Evolutionary conservation across 2,888 invertebrate species (phyloP).

Genomic region (Dysmachus trigonus): DNA sequence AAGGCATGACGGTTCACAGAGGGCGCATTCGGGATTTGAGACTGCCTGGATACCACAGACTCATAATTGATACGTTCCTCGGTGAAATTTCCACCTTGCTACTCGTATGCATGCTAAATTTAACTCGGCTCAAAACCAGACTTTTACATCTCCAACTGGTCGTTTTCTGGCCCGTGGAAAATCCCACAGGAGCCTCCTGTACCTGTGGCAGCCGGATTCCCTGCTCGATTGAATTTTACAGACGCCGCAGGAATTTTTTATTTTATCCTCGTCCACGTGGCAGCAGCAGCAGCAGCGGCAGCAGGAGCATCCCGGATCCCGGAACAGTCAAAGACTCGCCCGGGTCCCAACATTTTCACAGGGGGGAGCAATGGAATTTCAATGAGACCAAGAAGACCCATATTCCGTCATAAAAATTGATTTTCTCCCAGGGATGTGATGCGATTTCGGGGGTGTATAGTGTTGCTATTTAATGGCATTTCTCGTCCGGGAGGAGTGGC

Average conservation of each 20-base stretch:
- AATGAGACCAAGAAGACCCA: slow-evolving; percentile 19
- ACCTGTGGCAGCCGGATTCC: not conserved
- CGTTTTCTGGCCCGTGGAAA: not conserved
- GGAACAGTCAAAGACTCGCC: not conserved
- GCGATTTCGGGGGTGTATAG: slow-evolving; percentile 30
- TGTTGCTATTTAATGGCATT: slow-evolving; percentile 31
- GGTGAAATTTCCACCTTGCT: not conserved
- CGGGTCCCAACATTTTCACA: not conserved
- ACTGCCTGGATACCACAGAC: not conserved
- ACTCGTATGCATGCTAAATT: not conserved
- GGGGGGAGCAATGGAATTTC: slow-evolving; percentile 31
- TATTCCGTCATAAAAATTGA: slow-evolving; percentile 38
- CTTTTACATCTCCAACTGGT: not conserved
- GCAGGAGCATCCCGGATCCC: too few relatives aligned
- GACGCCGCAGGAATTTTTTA: slow-evolving; percentile 26
- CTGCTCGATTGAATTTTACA: slow-evolving; percentile 28
- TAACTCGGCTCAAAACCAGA: not conserved
- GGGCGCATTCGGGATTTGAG: not conserved
- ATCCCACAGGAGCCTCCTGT: not conserved
- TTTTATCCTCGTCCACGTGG: not conserved
- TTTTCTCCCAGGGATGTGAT: slow-evolving; percentile 22
- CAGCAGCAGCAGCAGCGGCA: not conserved
- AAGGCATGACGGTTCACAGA: not conserved
- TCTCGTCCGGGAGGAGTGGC: not conserved
- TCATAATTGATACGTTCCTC: not conserved